Percentiles rank a stretch among this genome's conserved stretches.
phyloP scores from a whole-genome alignment of 2,797 vertebrate species.

The Muscicapa comitata region DNA sequence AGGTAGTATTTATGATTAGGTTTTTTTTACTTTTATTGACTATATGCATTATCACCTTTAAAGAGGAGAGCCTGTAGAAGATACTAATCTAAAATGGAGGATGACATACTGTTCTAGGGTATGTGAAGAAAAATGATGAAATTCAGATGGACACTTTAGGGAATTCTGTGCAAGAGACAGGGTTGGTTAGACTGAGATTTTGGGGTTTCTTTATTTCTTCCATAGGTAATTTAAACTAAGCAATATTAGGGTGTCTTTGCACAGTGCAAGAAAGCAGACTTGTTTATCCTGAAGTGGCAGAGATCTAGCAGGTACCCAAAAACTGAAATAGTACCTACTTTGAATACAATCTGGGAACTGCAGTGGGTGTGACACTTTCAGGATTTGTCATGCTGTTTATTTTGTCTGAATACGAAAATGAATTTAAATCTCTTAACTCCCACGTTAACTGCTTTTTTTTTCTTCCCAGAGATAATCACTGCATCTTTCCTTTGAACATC shows the following conservation, averaged over 20 bases:
- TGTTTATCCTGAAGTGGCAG: not conserved
- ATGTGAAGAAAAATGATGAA: not conserved
- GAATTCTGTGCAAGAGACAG: not conserved
- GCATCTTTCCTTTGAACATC: not conserved
- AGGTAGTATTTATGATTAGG: not conserved
- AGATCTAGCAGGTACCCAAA: not conserved
- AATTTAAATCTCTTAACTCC: not conserved
- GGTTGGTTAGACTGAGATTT: not conserved
- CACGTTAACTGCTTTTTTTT: not conserved
- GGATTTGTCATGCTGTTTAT: slow-evolving; percentile 9
- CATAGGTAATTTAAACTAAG: not conserved
- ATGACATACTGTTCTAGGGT: not conserved
- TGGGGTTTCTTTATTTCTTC: not conserved
- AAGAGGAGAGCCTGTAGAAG: not conserved
- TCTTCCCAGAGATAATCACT: not conserved
- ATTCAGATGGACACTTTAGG: slow-evolving; percentile 7
- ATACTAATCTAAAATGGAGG: slow-evolving; percentile 22
- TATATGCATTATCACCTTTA: not conserved
- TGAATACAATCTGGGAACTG: not conserved
- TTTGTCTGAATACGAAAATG: not conserved
- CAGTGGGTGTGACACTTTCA: not conserved
- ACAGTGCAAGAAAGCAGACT: not conserved
- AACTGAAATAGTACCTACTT: not conserved
- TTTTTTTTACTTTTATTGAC: not conserved
- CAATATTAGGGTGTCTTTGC: not conserved